These are phyloP conservation scores for Spea multiplicata DNA, from an alignment of 2,113 vertebrate species.

Conservation along the genomic window DNA sequence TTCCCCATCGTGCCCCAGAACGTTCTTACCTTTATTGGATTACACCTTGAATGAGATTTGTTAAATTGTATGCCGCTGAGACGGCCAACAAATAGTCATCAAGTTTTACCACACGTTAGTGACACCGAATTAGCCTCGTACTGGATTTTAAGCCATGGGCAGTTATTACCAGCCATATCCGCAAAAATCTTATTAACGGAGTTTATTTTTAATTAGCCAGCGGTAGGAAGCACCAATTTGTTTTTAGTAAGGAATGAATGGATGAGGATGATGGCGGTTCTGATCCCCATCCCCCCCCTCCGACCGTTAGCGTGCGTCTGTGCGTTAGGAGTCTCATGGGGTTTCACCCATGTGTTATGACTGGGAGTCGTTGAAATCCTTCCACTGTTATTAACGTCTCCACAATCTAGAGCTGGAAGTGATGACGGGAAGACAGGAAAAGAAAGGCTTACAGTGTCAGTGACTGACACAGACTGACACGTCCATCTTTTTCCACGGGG, in stretches of 20 bases:
- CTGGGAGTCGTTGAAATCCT: background rate
- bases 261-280: too few relatives aligned
- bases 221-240: background rate
- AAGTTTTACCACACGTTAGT: background rate
- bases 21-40: constrained; percentile 30
- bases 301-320: background rate
- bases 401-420: background rate
- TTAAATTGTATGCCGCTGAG: too few relatives aligned
- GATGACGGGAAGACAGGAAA: background rate
- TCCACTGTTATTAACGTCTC: background rate
- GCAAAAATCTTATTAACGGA: background rate
- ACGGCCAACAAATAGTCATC: too few relatives aligned
- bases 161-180: background rate
- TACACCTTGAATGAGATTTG: too few relatives aligned
- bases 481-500: background rate
- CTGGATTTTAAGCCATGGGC: background rate
- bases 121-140: constrained; percentile 47
- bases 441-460: background rate
- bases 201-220: background rate
- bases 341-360: background rate
- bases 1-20: constrained; percentile 42
- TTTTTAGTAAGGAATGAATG: too few relatives aligned
- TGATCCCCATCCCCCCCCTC: too few relatives aligned
- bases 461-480: background rate
- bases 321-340: background rate